Conservation (phyloP, 1,140 invertebrate genomes). For the Pygmarrhopalites habei region DNA sequence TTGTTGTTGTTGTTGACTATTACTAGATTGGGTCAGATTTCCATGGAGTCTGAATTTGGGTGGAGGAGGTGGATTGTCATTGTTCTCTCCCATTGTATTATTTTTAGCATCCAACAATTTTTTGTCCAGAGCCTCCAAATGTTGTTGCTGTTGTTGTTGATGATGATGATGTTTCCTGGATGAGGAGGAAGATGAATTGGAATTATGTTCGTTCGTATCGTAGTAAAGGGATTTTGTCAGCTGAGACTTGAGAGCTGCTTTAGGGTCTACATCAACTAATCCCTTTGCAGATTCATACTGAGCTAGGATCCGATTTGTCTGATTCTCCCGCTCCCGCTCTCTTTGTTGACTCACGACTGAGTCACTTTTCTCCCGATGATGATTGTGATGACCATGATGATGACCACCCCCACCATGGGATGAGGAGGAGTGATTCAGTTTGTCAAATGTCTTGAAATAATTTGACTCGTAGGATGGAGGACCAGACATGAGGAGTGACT, state of each 20-base stretch:
- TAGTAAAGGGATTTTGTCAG: constrained; percentile 19
- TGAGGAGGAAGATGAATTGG: neutral
- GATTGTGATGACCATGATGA: constrained; percentile 16
- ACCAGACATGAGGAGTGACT: constrained; percentile 22
- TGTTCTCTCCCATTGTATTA: neutral
- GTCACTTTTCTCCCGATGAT: constrained; percentile 24
- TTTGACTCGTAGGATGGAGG: constrained; percentile 37
- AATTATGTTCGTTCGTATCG: constrained; percentile 8
- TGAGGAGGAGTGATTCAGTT: neutral
- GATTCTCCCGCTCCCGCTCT: constrained; percentile 22
- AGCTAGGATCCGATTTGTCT: constrained; percentile 31
- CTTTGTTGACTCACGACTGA: constrained; percentile 7
- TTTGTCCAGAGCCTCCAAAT: constrained; percentile 10
- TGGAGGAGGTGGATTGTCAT: constrained; percentile 23
- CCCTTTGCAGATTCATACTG: constrained; percentile 35
- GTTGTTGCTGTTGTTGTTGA: neutral
- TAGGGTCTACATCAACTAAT: constrained; percentile 32
- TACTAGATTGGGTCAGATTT: neutral
- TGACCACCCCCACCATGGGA: neutral
- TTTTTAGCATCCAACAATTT: constrained; percentile 25
- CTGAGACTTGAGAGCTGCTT: constrained; percentile 15
- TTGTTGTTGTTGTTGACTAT: neutral
- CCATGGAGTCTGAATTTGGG: constrained; percentile 20
- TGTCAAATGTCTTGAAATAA: constrained; percentile 32
- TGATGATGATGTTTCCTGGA: neutral